Evolutionary conservation across 2,888 invertebrate genomes (phyloP), one percentile per base, ranked within the genome.

Genomic region (Actias luna): DNA sequence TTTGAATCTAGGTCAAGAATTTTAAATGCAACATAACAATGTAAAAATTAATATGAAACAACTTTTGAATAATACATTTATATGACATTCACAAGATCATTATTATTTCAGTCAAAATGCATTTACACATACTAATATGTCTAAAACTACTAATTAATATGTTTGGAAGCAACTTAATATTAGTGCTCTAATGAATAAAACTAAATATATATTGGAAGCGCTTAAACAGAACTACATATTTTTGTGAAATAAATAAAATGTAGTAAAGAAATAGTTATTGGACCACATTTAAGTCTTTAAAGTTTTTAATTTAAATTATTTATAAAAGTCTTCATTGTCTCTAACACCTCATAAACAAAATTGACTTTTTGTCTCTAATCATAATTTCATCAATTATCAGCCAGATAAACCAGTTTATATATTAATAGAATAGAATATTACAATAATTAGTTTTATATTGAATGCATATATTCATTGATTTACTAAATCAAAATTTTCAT

Each of bases 121-220:
- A 88, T 74, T 81, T 85, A 77, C 82, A 84, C 85, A 83, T 82
- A 72, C 83, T 85, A 87, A 70, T 79, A 78, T 75, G 68, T 73
- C 83, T 87, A 87, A 80, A 77, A 73, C 79, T 66, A 77, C 85
- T 85, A 87, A 83, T 73, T 82, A 85, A 86, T 83, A 82, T 74
- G 80, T 86, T 85, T 84, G 80, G 87, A 90, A 92, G 90, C 90
- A 85, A 87, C 81, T 81, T 89, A 89, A 80, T 77, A 84, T 84
- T 87, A 89, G 88, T 90, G 88, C 87, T 87, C 78, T 77, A 80
- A 75, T 65, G 63, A 71, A 70, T 73, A 81, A 78, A 77, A 78
- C 69, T 79, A 80, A 80, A 74, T 74, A 76, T 78, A 79, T 76
- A 82, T 68, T 87, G 82, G 82, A 87, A 89, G 88, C 83, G 82